Base-by-base conservation (phyloP, 1,140 invertebrate species). In the Thaumetopoea pityocampa region DNA sequence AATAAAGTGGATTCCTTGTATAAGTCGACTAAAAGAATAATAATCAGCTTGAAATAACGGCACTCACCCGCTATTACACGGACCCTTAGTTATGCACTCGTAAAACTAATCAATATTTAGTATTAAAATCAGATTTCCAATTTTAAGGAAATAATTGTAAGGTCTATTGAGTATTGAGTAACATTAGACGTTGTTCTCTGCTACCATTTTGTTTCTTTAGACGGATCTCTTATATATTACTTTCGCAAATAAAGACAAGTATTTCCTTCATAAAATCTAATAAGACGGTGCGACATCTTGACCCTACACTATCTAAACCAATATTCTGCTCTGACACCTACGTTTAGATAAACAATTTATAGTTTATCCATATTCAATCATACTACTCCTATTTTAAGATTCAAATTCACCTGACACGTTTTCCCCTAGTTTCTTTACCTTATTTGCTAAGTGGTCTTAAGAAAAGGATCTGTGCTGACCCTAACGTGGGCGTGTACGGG, bases 391-490 rank as follows among this genome's bases (percentile, higher is more conserved):
- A 7, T 3, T 1, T 7, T 41, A 26, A 28, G 29, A 36, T 29
- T 15, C 2, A 11, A 27, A 29, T 28, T 22, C 2, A 1, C 1
- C 16, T 41, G 12, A 10, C 12, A 5, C 4, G 3, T 9, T 49
- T 41, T 49, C 26, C 17, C 40, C 35, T 30, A 30, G 34, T 24
- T 47, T 51, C 38, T 43, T 29, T 27, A 35, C 26, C 36, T 38
- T 56, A 50, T 58, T 52, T 52, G 34, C 41, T n/a, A 19, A 44
- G 53, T 16, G 19, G 28, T 15, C 9, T 4, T 7, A 8, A 43
- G 45, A 42, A 29, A 46, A 42, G 37, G 24, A 18, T 30, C 41
- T 27, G 10, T 38, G 51, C 48, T 51, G 51, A 45, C 51, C 44
- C 44, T 16, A 19, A n/a, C 40, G 20, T 35, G 38, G 12, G 34